These are phyloP conservation scores for Hirudo medicinalis DNA, from an alignment of 1,140 invertebrate species.

Conservation along the genomic window DNA sequence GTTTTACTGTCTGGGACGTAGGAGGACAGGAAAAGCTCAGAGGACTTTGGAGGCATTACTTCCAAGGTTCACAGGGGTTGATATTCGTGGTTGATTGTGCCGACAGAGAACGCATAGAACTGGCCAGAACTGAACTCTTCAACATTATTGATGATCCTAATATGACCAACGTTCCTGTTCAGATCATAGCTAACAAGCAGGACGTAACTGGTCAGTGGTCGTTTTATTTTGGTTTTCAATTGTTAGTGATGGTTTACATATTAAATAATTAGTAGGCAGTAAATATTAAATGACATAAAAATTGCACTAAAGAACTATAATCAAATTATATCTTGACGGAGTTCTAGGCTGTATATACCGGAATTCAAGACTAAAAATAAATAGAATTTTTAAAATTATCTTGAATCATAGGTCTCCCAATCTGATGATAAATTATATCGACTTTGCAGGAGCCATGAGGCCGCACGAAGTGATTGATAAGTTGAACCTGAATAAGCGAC, in stretches of 20 bases:
- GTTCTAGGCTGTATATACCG: no score
- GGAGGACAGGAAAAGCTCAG: slow-evolving; percentile 43
- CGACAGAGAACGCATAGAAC: slow-evolving; percentile 25
- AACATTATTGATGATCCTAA: slow-evolving; percentile 24
- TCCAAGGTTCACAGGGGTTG: slow-evolving; percentile 36
- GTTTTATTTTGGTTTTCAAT: no score
- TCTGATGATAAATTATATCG: not conserved
- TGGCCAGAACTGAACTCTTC: slow-evolving; percentile 23
- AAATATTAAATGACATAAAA: no score
- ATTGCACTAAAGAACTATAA: no score
- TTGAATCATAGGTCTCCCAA: not conserved
- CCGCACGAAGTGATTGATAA: slow-evolving; percentile 27
- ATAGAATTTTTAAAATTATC: not conserved
- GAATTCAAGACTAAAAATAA: not conserved
- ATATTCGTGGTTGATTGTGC: slow-evolving; percentile 27
- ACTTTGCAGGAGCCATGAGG: slow-evolving; percentile 26
- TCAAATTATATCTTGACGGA: no score
- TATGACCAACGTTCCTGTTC: slow-evolving; percentile 35
- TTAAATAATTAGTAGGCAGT: no score
- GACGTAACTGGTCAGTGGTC: slow-evolving; percentile 23
- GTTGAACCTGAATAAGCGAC: slow-evolving; percentile 27
- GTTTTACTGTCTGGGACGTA: slow-evolving; percentile 44
- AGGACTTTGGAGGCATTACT: slow-evolving; percentile 41
- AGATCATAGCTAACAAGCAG: slow-evolving; percentile 40
- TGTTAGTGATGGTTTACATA: no score